Evolutionary conservation across 2,888 invertebrate genomes (phyloP).

Genomic region (Tipula unca): DNA sequence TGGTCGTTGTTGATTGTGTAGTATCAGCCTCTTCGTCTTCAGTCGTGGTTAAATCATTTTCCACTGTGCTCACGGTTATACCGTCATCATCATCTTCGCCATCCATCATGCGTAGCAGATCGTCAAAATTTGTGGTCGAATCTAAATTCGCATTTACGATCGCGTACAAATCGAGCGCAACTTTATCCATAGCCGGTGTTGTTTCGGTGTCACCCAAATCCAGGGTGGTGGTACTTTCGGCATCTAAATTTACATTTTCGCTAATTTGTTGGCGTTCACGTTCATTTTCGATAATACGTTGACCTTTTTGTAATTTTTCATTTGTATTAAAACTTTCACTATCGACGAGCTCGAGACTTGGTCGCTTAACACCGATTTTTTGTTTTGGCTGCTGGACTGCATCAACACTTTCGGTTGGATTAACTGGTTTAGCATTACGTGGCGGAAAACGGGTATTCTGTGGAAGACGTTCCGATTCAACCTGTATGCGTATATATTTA

Average conservation of each 20-base stretch:
- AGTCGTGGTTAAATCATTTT: constrained; percentile 27
- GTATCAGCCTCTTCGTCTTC: constrained; percentile 48
- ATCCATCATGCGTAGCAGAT: constrained; percentile 37
- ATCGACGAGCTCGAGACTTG: constrained; percentile 72
- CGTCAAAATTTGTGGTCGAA: constrained; percentile 34
- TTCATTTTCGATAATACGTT: constrained; percentile 25
- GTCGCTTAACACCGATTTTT: constrained; percentile 49
- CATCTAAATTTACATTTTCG: constrained; percentile 26
- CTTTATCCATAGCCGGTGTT: constrained; percentile 69
- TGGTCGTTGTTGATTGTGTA: constrained; percentile 44
- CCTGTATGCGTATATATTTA: constrained; percentile 31
- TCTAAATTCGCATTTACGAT: constrained; percentile 56
- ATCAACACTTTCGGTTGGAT: constrained; percentile 41
- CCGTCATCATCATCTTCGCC: constrained; percentile 45
- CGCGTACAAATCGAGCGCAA: constrained; percentile 73
- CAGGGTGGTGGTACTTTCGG: constrained; percentile 32
- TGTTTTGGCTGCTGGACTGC: constrained; percentile 24
- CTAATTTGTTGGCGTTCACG: background rate
- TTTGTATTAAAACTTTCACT: constrained; percentile 71
- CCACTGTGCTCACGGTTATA: constrained; percentile 28
- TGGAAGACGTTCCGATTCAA: constrained; percentile 51
- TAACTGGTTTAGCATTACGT: constrained; percentile 55
- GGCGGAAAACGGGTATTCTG: constrained; percentile 81
- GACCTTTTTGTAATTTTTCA: constrained; percentile 32
- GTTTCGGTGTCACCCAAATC: constrained; percentile 37